Base-by-base conservation (phyloP, 1,140 invertebrate species). In the Drosophila saltans region DNA sequence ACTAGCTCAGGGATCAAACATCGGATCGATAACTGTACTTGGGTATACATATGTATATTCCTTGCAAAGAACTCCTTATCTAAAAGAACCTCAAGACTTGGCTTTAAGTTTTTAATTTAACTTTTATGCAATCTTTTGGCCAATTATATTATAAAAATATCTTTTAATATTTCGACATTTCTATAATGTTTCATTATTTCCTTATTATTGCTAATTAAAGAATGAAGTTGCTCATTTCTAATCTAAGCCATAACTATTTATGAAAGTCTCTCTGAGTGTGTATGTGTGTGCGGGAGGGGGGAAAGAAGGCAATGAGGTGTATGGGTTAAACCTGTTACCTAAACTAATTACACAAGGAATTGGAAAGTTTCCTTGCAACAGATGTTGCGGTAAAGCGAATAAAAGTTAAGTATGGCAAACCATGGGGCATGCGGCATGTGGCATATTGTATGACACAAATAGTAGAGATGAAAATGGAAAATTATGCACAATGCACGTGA, bases 401-500 rank as follows among this genome's bases (percentile, higher is more conserved):
- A 66, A 80, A 80, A 75, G 78, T 71, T 75, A 78, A 82, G 72
- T 75, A 60, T 68, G 66, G 64, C 70, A 57, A 30, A 16, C 36
- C 21, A 52, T 52, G 69, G 69, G 60, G 21, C 16, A 30, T 52
- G 45, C 26, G 45, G 45, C 45, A 52, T 26, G 45, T 52, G 45
- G 45, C 45, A 52, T 26, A 52, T 52, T 52, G 45, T 52, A 45
- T 40, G 56, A 67, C 61, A 43, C 43, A 62, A 26, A 55, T 43
- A 55, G 60, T n/a, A 75, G 56, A 75, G 57, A 72, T 67, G 65
- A 55, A 33, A 52, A 33, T 40, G 39, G 73, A 82, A 64, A 86
- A 67, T 82, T 88, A 86, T 86, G 83, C 83, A 73, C 61, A 52
- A 70, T 69, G 83, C 83, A 85, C 82, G 82, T 85, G 83, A 85